These are phyloP conservation scores for Mallotus villosus DNA, from an alignment of 2,797 vertebrate genomes.

Conservation along the genomic window DNA sequence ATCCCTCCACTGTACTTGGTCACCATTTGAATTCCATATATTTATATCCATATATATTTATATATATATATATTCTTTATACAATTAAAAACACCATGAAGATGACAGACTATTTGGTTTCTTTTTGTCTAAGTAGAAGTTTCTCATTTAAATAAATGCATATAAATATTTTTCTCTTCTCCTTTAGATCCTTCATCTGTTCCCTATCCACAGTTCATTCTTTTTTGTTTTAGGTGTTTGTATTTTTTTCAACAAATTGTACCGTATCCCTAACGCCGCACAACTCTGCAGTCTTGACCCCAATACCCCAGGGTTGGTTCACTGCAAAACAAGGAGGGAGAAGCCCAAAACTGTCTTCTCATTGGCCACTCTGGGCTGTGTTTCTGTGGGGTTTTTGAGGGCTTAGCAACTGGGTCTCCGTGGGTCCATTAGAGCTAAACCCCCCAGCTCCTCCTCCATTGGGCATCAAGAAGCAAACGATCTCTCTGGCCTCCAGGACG, in stretches of 20 bases:
- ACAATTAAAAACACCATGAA: conserved; percentile 83
- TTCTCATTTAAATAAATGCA: conserved; percentile 77
- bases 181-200: conserved; percentile 49
- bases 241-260: conserved; percentile 16
- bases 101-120: conserved; percentile 83
- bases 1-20: conserved; percentile 70
- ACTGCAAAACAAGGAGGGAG: conserved; percentile 22
- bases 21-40: conserved; percentile 79
- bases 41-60: conserved; percentile 79
- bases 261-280: conserved; percentile 38
- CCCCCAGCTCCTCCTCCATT: conserved; percentile 51
- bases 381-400: conserved; percentile 72
- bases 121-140: conserved; percentile 74
- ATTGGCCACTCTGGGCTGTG: conserved; percentile 66
- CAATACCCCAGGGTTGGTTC: conserved; percentile 35
- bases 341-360: conserved; percentile 42
- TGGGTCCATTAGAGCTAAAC: conserved; percentile 63
- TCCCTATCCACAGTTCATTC: conserved; percentile 49
- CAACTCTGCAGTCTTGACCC: conserved; percentile 29
- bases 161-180: conserved; percentile 69
- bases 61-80: conserved; percentile 78
- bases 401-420: conserved; percentile 73
- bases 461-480: conserved; percentile 74
- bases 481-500: conserved; percentile 63
- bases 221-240: conserved; percentile 19